Evolutionary conservation across 2,113 vertebrate genomes (phyloP).

Genomic region (Pristiophorus japonicus): DNA sequence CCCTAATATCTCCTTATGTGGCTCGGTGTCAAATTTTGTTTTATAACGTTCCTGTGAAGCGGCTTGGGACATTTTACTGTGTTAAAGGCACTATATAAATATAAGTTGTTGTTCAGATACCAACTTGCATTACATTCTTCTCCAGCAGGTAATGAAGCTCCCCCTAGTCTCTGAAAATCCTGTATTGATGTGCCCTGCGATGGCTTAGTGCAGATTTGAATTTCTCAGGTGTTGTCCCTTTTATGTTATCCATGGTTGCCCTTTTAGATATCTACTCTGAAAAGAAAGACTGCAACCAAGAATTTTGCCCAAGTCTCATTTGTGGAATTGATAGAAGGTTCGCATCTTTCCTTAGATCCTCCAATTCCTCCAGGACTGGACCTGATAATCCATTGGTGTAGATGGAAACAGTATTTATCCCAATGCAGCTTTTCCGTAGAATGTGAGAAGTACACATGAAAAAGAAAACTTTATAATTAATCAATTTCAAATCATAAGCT

Average conservation of each 20-base stretch:
- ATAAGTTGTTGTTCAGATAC: not conserved
- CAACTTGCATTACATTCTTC: not conserved
- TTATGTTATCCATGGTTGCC: not conserved
- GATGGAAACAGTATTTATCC: not conserved
- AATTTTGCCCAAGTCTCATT: not conserved
- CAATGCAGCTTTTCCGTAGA: not conserved
- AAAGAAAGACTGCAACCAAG: not conserved
- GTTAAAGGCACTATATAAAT: too few relatives aligned
- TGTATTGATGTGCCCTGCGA: not conserved
- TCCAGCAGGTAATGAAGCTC: not conserved
- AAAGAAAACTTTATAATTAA: not conserved
- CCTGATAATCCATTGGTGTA: not conserved
- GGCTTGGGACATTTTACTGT: too few relatives aligned
- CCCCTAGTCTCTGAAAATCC: not conserved
- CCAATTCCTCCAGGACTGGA: not conserved
- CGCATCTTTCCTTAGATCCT: not conserved
- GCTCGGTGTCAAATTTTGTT: too few relatives aligned
- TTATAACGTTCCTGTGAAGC: too few relatives aligned
- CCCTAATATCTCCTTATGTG: too few relatives aligned
- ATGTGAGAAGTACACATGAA: not conserved
- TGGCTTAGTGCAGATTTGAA: not conserved
- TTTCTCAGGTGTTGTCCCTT: not conserved
- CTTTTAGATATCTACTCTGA: too few relatives aligned
- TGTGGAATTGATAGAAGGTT: not conserved
- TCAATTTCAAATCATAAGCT: conserved; percentile 10